Evolutionary conservation across 23 tunicate genomes (phyloP).

Genomic region (Styela clava): DNA sequence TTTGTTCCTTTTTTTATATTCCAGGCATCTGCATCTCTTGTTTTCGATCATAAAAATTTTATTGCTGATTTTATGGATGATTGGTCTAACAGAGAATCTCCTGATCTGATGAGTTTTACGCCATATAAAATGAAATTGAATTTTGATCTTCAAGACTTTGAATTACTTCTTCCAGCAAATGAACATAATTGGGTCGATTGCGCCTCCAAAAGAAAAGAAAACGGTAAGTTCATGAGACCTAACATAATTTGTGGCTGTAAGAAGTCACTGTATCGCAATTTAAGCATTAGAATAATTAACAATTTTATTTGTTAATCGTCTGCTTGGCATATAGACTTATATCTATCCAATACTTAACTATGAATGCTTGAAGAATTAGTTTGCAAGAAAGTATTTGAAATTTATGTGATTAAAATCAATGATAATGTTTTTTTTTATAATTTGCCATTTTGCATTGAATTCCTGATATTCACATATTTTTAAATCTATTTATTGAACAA

Average conservation of each 20-base stretch:
- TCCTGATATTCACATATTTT: too few species aligned
- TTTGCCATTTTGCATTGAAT: too few species aligned
- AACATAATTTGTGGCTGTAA: too few species aligned
- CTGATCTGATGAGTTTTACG: constrained; percentile 70
- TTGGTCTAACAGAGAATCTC: constrained; percentile 62
- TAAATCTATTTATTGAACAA: too few species aligned
- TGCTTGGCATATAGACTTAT: not conserved
- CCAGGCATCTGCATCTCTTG: constrained; percentile 55
- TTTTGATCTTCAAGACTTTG: constrained; percentile 54
- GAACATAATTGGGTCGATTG: constrained; percentile 90
- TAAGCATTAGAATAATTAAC: not conserved
- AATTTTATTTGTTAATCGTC: not conserved
- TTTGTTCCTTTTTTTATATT: not conserved
- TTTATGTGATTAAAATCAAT: too few species aligned
- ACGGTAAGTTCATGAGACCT: constrained; percentile 33
- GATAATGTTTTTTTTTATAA: too few species aligned
- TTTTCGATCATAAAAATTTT: constrained; percentile 81
- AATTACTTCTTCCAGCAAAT: constrained; percentile 74
- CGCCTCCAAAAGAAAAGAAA: constrained; percentile 46
- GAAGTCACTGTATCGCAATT: too few species aligned
- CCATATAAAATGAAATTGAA: constrained; percentile 72
- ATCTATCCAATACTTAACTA: too few species aligned
- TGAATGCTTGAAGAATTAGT: too few species aligned
- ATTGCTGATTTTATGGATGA: constrained; percentile 72
- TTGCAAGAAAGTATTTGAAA: too few species aligned